Evolutionary conservation across 2,113 vertebrate genomes (phyloP), one percentile per base, ranked within the genome.

Genomic region (Peromyscus polionotus): DNA sequence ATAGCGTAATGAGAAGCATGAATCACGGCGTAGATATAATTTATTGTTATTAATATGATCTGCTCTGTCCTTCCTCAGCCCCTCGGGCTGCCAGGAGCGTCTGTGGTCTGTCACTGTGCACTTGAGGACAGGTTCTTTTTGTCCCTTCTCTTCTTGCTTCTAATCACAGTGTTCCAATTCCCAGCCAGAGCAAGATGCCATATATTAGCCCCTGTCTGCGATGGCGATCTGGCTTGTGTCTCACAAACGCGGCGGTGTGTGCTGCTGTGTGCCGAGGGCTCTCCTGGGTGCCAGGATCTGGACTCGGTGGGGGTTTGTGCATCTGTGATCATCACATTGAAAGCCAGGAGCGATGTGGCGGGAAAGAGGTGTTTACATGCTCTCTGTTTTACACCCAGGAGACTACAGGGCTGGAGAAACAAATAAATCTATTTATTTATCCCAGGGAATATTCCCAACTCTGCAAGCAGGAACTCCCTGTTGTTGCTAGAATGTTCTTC

Each of bases 1-100:
- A 84, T 93, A 91, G 61, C 48, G 26, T 33, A 80, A 83, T 22
- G 73, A 93, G 93, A 86, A 65, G 86, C 59, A 59, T 88, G 86
- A 91, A 90, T 97, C 97, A 93, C 9, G 0, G 97, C 0, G 79
- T 91, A 97, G 94, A 96, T 88, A 91, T 97, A 97, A 98, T 98
- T 98, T 98, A 98, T 96, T 86, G 97, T 97, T 97, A 98, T 97
- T 97, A 97, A 98, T 97, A 97, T 97, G 97, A 96, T 97, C 97
- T 96, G 96, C 88, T 86, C 98, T 97, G 97, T 97, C 95, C 95
- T 94, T 95, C 92, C 93, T 93, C 91, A 81, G 76, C 83, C 94
- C 83, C 95, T 67, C 20, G 4, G 90, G 96, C 96, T 92, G 97
- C 96, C 96, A 90, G 95, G 68, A 57, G 81, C 20, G 93, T 76